Conservation (phyloP, 1,140 invertebrate species). For the Piezodorus guildinii region DNA sequence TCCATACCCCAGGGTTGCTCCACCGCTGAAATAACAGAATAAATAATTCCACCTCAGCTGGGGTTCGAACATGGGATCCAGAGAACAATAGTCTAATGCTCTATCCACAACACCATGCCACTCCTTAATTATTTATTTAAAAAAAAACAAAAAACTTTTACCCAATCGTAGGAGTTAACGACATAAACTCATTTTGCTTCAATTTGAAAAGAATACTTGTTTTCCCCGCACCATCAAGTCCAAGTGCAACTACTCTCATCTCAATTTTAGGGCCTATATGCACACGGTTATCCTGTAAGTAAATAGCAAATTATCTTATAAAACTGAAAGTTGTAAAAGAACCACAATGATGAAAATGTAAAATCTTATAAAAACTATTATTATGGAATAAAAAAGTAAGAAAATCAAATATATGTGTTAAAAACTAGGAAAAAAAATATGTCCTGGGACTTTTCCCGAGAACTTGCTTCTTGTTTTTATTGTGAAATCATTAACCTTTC, state of each 20-base stretch:
- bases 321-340: not conserved
- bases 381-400: not conserved
- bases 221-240: slow-evolving; percentile 46
- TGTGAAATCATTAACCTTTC: too few species aligned
- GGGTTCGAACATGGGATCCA: too few species aligned
- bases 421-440: not conserved
- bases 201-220: slow-evolving; percentile 51
- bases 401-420: not conserved
- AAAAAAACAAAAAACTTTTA: not conserved
- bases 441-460: too few species aligned
- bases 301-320: not conserved
- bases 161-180: slow-evolving; percentile 43
- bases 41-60: too few species aligned
- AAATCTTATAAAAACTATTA: not conserved
- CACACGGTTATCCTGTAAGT: slow-evolving; percentile 45
- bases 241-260: slow-evolving; percentile 47
- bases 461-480: too few species aligned
- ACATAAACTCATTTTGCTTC: slow-evolving; percentile 45
- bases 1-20: too few species aligned
- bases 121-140: too few species aligned
- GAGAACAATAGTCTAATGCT: too few species aligned
- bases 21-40: too few species aligned
- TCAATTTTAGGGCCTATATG: slow-evolving; percentile 53
- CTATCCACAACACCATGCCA: too few species aligned
- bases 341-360: not conserved